Evolutionary conservation across 2,113 vertebrate species (phyloP).

Genomic region (Turdus rufiventris): DNA sequence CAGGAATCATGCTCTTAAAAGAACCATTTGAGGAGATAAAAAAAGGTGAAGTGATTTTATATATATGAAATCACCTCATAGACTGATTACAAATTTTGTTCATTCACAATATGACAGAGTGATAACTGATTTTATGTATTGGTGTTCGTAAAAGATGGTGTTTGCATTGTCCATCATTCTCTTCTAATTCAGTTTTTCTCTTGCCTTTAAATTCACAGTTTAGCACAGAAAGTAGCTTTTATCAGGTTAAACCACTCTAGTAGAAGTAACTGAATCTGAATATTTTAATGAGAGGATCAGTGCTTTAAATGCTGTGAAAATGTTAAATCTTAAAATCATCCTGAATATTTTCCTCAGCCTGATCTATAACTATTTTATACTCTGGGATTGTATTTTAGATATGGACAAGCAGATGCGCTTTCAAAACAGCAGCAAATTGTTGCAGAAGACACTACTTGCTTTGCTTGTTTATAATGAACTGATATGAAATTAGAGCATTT

Average conservation of each 20-base stretch:
- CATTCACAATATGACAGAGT: slow-evolving; percentile 30
- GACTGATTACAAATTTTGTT: slow-evolving; percentile 46
- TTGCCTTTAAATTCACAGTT: background rate
- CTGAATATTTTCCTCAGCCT: background rate
- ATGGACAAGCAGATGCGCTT: background rate
- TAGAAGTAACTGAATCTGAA: background rate
- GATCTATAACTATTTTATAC: background rate
- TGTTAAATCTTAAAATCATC: background rate
- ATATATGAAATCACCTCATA: slow-evolving; percentile 14
- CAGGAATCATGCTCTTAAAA: slow-evolving; percentile 60
- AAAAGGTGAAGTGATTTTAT: slow-evolving; percentile 57
- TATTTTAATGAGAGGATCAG: background rate
- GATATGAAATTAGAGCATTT: background rate
- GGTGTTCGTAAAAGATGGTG: slow-evolving; percentile 1
- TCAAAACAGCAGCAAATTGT: slow-evolving; percentile 19
- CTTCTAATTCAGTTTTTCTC: background rate
- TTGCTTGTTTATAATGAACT: background rate
- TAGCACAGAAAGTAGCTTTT: background rate
- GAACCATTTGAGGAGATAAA: slow-evolving; percentile 25
- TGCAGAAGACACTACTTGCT: background rate
- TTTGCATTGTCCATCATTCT: background rate
- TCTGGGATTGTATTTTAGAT: background rate
- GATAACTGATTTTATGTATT: slow-evolving; percentile 44
- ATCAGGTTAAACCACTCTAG: background rate
- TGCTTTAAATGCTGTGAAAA: background rate